Base-by-base conservation (phyloP, 1,140 invertebrate species). In the Ips nitidus region DNA sequence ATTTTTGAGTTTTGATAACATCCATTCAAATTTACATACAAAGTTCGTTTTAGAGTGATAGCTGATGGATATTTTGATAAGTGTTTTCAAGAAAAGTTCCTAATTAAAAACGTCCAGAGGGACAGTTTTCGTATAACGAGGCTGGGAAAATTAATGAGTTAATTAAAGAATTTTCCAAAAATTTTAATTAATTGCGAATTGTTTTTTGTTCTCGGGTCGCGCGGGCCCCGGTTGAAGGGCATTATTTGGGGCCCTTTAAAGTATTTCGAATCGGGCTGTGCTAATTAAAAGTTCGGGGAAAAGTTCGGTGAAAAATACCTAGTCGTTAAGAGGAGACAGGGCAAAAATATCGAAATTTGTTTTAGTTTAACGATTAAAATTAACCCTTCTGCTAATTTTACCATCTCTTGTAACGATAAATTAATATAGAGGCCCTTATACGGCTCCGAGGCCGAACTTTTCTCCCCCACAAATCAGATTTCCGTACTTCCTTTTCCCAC, bases 271-370 rank as follows among this genome's bases (percentile, higher is more conserved):
- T 68, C 66, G 57, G 45, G 66, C 55, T 68, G 56, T 40, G 39
- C 66, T 68, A 68, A 68, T 68, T 68, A 68, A 68, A 68, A 68
- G 66, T 68, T 66, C 39, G 41, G 58, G 39, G 66, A 68, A 68
- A 68, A 68, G 43, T 68, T 68, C 56, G 45, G 56, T 68, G 56
- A 60, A 59, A 68, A 68, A 68, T 68, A 68, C 50, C 42, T 60
- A 57, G 56, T 68, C 66, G 66, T 68, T 68, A 60, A 45, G 43
- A 58, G 3, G 62, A 39, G 52, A 65, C 7, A 38, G 50, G n/a
- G 37, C 22, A 41, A 7, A 22, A 40, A 41, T 52, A 22, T 37
- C 45, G 61, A 56, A 60, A 60, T 39, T 22, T 22, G 22, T 22
- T 22, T 22, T 22, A 22, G 22, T 22, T 22, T 22, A 22, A 38